Evolutionary conservation across 2,113 vertebrate species (phyloP), one percentile per base, ranked within the genome.

Genomic region (Corynorhinus townsendii): DNA sequence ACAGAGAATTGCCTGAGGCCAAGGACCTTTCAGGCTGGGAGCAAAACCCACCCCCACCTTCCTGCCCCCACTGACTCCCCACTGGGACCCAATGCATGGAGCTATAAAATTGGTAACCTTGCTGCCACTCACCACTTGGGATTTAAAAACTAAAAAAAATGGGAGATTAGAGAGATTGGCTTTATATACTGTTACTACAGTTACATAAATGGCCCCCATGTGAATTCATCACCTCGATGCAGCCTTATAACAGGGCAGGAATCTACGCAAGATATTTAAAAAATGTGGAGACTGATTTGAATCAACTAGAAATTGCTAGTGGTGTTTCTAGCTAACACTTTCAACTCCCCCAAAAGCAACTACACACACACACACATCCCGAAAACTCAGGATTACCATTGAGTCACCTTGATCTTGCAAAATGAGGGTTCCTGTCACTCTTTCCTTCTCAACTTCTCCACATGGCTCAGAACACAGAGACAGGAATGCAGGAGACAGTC

Each of bases 1-100:
- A 88, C 80, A 89, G 91, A 97, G 93, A 93, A 97, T 93, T 77
- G 96, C 96, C 96, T n/a, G 93, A 95, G 97, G 97, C 96, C 94
- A 97, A 94, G 87, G 91, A 85, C 88, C 9, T 59, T 97, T 97
- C 95, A 96, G 93, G 89, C 94, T 56, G 89, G 89, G 80, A 16
- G 81, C 85, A 86, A 89, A 92, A 62, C 43, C 81, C 86, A 26
- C 45, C 56, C 30, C 76, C 64, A 2, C 64, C 79, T 26, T 52
- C 87, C 47, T 3, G 19, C 35, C 79, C 93, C 91, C 82, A 69
- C 17, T 3, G 73, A 9, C 84, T 95, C 95, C 73, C 75, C 69
- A 72, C 54, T 75, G 79, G 68, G 89, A 97, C 68, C 0, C 82
- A 94, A 97, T 96, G 96, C 93, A 71, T 1, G 14, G 77, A 97